These are phyloP conservation scores for Agrotis segetum DNA, from an alignment of 2,888 invertebrate genomes.

Conservation along the genomic window DNA sequence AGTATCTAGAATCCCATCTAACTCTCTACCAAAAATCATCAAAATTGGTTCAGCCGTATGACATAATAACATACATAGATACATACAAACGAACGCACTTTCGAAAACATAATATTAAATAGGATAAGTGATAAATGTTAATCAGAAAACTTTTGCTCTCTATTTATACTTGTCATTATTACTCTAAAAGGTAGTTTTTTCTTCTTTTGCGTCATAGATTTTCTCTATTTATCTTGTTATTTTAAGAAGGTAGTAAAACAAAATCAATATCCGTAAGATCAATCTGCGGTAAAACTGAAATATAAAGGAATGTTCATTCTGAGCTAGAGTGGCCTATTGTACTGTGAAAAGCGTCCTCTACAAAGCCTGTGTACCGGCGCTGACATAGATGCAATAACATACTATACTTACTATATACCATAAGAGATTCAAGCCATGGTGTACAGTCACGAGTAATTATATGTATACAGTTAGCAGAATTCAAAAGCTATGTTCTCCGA, in stretches of 20 bases:
- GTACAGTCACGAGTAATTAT: no score
- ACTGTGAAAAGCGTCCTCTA: slow-evolving; percentile 64
- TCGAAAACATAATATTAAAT: no score
- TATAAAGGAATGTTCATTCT: slow-evolving; percentile 66
- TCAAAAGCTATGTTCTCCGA: no score
- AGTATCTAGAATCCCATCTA: no score
- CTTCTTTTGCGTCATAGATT: background rate
- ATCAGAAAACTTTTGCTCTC: no score
- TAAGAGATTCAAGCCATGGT: background rate
- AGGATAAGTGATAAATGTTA: no score
- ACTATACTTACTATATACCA: slow-evolving; percentile 34
- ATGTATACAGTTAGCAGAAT: no score
- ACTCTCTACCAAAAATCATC: no score
- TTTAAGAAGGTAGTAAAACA: slow-evolving; percentile 5
- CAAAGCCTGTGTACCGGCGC: slow-evolving; percentile 54
- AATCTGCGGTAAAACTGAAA: slow-evolving; percentile 31
- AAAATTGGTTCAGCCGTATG: no score
- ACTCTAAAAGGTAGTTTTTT: background rate
- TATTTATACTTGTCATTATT: background rate
- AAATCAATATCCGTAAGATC: slow-evolving; percentile 19
- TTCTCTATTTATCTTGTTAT: slow-evolving; percentile 2
- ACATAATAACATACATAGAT: no score
- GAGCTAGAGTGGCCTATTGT: slow-evolving; percentile 80
- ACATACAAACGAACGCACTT: no score
- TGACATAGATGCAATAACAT: slow-evolving; percentile 39